Conservation (phyloP, 1,140 invertebrate genomes). For the Meloidogyne floridensis region DNA sequence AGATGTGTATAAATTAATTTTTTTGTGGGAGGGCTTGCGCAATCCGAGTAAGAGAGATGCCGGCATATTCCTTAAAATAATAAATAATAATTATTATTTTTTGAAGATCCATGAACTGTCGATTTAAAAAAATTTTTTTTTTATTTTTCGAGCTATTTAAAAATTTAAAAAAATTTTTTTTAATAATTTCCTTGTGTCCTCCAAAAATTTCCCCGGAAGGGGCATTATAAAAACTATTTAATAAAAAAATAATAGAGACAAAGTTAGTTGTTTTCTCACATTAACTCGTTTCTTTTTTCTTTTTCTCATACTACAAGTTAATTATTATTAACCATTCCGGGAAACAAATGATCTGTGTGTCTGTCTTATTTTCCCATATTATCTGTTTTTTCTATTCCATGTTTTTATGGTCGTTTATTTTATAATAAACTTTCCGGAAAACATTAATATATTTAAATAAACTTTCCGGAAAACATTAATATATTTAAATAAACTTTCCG, state of each 20-base stretch:
- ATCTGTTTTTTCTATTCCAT: neutral
- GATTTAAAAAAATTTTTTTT: neutral
- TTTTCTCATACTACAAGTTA: too few species aligned
- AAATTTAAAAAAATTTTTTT: too few species aligned
- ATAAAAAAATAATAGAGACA: neutral
- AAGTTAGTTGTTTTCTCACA: neutral
- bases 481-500: neutral
- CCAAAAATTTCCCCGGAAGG: neutral
- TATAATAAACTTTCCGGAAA: neutral
- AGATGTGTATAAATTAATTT: neutral
- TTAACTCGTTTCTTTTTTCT: neutral
- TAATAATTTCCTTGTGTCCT: neutral
- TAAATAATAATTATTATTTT: neutral
- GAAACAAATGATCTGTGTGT: neutral
- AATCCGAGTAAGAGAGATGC: conserved; percentile 1
- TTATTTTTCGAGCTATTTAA: too few species aligned
- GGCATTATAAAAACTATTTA: neutral
- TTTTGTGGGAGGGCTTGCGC: neutral
- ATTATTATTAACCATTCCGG: neutral
- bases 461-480: neutral
- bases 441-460: neutral
- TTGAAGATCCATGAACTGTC: neutral
- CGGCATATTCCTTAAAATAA: neutral
- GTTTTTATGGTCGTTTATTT: neutral
- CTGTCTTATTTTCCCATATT: neutral